Evolutionary conservation across 1,140 invertebrate genomes (phyloP).

Genomic region (Listronotus bonariensis): DNA sequence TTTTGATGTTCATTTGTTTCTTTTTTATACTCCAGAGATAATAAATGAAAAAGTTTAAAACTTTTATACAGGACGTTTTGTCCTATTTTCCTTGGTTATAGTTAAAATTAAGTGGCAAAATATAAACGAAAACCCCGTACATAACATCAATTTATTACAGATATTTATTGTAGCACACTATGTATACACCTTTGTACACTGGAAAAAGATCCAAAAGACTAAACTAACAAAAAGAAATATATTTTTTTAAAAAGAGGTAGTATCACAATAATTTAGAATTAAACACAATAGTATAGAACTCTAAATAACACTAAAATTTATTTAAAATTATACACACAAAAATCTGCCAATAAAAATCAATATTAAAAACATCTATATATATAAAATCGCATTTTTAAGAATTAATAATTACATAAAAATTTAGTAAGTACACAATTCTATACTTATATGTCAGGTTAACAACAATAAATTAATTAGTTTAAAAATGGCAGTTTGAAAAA

Average conservation of each 20-base stretch:
- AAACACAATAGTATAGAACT: conserved; percentile 15
- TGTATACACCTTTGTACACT: no score
- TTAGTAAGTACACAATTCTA: conserved; percentile 9
- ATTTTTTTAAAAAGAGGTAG: conserved; percentile 21
- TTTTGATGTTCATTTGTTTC: no score
- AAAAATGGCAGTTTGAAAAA: conserved; percentile 5
- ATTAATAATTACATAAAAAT: conserved; percentile 12
- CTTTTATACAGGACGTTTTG: no score
- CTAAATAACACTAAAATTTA: background rate
- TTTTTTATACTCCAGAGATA: no score
- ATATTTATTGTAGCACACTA: no score
- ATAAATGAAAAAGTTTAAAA: no score
- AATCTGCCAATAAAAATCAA: conserved; percentile 6
- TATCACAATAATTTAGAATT: conserved; percentile 21
- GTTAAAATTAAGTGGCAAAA: no score
- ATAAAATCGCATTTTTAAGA: conserved; percentile 13
- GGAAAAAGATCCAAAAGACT: background rate
- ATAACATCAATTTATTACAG: no score
- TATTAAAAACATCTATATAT: conserved; percentile 13
- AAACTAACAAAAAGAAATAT: conserved; percentile 15
- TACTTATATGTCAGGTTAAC: conserved; percentile 4
- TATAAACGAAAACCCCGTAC: no score
- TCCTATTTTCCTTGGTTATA: no score
- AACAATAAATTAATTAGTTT: conserved; percentile 11
- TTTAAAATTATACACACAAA: conserved; percentile 7